phyloP scores from a whole-genome alignment of 2,797 vertebrate species.

The Anas capensis region DNA sequence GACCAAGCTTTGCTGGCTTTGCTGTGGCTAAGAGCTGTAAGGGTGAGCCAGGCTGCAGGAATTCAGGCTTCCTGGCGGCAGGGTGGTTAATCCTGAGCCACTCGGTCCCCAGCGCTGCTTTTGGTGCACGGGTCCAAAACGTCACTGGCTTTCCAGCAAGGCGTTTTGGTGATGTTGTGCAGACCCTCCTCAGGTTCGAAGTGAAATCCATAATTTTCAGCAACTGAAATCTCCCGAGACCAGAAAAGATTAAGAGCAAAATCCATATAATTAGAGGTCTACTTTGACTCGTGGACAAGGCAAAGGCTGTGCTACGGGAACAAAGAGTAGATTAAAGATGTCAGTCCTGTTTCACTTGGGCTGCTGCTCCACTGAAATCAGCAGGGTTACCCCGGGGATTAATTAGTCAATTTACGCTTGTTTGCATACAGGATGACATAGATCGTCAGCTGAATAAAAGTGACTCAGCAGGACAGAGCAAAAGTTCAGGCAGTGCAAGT shows the following conservation, averaged over 20 bases:
- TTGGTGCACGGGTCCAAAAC: neutral
- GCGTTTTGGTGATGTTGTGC: slow-evolving; percentile 20
- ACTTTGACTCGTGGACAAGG: slow-evolving; percentile 40
- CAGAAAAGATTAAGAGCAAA: slow-evolving; percentile 61
- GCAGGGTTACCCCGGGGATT: slow-evolving; percentile 48
- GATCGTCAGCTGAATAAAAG: slow-evolving; percentile 24
- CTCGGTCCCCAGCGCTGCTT: neutral
- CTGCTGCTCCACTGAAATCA: slow-evolving; percentile 42
- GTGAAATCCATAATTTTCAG: slow-evolving; percentile 63
- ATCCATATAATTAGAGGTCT: slow-evolving; percentile 59
- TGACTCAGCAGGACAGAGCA: slow-evolving; percentile 39
- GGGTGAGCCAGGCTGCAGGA: neutral
- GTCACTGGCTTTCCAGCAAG: neutral
- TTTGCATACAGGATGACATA: slow-evolving; percentile 70
- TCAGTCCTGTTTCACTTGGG: slow-evolving; percentile 26
- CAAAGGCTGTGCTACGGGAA: slow-evolving; percentile 34
- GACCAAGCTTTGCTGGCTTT: neutral
- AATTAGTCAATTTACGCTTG: slow-evolving; percentile 66
- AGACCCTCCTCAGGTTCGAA: slow-evolving; percentile 46
- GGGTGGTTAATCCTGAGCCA: neutral
- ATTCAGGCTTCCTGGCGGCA: neutral
- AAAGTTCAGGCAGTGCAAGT: slow-evolving; percentile 54
- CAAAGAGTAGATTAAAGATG: slow-evolving; percentile 43
- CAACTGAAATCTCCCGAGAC: slow-evolving; percentile 28
- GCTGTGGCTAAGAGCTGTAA: neutral